phyloP scores from a whole-genome alignment of 1,140 invertebrate genomes.

The Drosophila miranda region DNA sequence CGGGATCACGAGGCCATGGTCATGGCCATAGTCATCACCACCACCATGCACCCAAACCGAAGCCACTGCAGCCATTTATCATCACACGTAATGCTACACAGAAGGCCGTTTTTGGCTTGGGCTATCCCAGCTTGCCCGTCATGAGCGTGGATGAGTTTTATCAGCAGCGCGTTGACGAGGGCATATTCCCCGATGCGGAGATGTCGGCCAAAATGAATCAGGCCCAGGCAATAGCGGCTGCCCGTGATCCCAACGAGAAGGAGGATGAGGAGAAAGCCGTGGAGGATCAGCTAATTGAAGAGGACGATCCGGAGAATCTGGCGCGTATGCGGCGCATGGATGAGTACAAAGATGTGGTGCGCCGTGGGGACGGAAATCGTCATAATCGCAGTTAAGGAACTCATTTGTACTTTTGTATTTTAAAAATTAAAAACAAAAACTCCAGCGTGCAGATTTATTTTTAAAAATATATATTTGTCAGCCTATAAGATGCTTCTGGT shows the following conservation, averaged over 20 bases:
- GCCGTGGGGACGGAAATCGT: slow-evolving; percentile 94
- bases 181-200: slow-evolving; percentile 85
- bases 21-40: slow-evolving; percentile 34
- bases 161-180: slow-evolving; percentile 91
- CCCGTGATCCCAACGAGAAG: slow-evolving; percentile 84
- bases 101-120: slow-evolving; percentile 96
- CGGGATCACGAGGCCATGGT: neutral
- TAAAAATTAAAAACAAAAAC: slow-evolving; percentile 5
- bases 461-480: too few relatives aligned
- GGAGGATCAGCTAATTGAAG: slow-evolving; percentile 86
- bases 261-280: slow-evolving; percentile 85
- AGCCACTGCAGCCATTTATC: slow-evolving; percentile 94
- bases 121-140: slow-evolving; percentile 96
- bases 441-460: neutral
- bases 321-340: slow-evolving; percentile 89
- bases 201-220: slow-evolving; percentile 73
- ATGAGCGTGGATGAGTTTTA: slow-evolving; percentile 98
- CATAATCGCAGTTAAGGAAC: slow-evolving; percentile 89
- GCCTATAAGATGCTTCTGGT: too few relatives aligned
- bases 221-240: slow-evolving; percentile 72
- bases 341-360: slow-evolving; percentile 96
- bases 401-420: slow-evolving; percentile 37
- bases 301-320: slow-evolving; percentile 90
- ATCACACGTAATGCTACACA: slow-evolving; percentile 94
- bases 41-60: slow-evolving; percentile 53